Evolutionary conservation across 2,888 invertebrate species (phyloP).

Genomic region (Ophioninae sp.): DNA sequence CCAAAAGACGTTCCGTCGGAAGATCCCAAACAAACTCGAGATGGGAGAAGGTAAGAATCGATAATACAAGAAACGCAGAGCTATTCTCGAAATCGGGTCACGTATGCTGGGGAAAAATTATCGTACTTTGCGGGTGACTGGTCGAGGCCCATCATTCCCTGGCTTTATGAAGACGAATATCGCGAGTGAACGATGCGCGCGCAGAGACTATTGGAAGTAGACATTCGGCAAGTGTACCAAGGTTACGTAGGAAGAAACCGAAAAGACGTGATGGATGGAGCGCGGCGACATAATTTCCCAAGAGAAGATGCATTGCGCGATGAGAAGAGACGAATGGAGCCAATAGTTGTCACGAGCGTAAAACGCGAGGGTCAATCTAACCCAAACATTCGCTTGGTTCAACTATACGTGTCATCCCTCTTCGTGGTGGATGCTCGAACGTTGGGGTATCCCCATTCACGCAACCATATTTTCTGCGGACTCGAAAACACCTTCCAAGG

Average conservation of each 20-base stretch:
- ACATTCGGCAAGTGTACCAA: not conserved
- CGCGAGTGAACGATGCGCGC: not conserved
- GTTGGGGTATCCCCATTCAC: not conserved
- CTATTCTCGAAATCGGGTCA: not conserved
- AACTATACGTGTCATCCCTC: not conserved
- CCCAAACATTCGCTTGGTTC: not conserved
- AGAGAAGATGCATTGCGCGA: slow-evolving; percentile 66
- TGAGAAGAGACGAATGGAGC: slow-evolving; percentile 67
- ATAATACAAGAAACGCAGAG: not conserved
- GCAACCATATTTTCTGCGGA: slow-evolving; percentile 57
- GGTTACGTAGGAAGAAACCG: slow-evolving; percentile 1
- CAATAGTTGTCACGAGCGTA: slow-evolving; percentile 69
- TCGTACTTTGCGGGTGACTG: slow-evolving; percentile 11
- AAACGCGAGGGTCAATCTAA: slow-evolving; percentile 55
- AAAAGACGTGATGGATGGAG: slow-evolving; percentile 10
- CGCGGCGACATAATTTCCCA: slow-evolving; percentile 43
- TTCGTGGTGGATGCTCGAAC: not conserved
- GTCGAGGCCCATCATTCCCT: slow-evolving; percentile 30
- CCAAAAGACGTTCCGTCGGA: not conserved
- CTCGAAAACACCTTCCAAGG: slow-evolving; percentile 45
- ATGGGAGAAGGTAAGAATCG: not conserved
- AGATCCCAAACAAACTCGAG: not conserved
- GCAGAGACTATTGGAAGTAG: slow-evolving; percentile 15
- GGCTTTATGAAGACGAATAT: not conserved
- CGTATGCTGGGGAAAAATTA: slow-evolving; percentile 1